phyloP scores from a whole-genome alignment of 2,113 vertebrate species.

The Pimephales promelas region DNA sequence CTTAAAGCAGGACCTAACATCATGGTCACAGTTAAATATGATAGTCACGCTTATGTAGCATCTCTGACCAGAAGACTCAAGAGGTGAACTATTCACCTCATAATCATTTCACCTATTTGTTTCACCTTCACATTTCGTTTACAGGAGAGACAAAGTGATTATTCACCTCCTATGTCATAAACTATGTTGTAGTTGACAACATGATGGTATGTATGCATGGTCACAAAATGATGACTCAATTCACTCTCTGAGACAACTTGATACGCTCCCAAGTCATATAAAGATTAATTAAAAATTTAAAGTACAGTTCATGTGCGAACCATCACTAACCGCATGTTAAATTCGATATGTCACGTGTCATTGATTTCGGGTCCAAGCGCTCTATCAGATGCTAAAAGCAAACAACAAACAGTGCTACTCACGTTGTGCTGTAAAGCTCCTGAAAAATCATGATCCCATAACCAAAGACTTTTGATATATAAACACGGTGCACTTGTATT shows the following conservation, averaged over 20 bases:
- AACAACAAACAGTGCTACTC: too few relatives aligned
- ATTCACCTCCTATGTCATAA: not conserved
- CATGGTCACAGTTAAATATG: not conserved
- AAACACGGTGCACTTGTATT: too few relatives aligned
- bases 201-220: not conserved
- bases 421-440: too few relatives aligned
- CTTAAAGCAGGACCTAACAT: not conserved
- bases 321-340: not conserved
- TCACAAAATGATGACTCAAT: not conserved
- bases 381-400: too few relatives aligned
- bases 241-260: not conserved
- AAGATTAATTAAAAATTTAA: not conserved
- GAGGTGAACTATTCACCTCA: not conserved
- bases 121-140: not conserved
- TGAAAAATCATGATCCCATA: too few relatives aligned
- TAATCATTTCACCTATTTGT: not conserved
- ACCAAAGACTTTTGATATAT: too few relatives aligned
- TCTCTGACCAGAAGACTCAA: not conserved
- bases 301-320: not conserved
- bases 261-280: not conserved
- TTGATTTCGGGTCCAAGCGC: too few relatives aligned
- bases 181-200: too few relatives aligned
- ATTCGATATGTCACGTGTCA: too few relatives aligned
- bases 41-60: not conserved
- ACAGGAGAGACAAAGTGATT: not conserved